Percentiles rank a stretch among this genome's conserved stretches.
These are phyloP conservation scores for Myodes glareolus DNA, from an alignment of 2,113 vertebrate genomes.

Conservation along the genomic window DNA sequence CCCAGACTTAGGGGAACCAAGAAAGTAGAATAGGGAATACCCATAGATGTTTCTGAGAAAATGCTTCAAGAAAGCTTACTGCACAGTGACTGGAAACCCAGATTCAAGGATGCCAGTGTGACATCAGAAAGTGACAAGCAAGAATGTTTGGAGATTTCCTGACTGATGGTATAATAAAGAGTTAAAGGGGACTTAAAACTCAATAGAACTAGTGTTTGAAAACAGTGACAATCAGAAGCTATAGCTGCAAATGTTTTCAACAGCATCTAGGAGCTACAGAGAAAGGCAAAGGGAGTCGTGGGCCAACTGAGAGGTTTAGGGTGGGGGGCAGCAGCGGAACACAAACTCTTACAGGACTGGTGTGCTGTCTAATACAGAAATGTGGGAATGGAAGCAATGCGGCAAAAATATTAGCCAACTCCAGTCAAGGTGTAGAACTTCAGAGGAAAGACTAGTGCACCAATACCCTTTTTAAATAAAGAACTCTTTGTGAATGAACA, in stretches of 20 bases:
- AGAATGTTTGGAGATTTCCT: neutral
- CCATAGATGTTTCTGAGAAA: conserved; percentile 10
- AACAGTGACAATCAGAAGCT: neutral
- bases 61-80: conserved; percentile 28
- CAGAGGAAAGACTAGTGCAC: neutral
- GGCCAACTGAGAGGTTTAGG: neutral
- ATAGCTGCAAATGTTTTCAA: neutral
- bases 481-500: conserved; percentile 19
- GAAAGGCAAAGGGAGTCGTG: neutral
- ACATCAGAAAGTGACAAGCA: neutral
- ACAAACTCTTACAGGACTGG: neutral
- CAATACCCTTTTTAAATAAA: conserved; percentile 12
- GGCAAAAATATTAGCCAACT: neutral
- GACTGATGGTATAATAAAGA: neutral
- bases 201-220: neutral
- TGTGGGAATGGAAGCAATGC: neutral
- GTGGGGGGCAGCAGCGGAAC: neutral
- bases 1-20: conserved; percentile 18
- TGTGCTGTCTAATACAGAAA: neutral
- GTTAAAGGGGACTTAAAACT: neutral
- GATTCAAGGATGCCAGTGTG: neutral
- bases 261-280: neutral
- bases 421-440: neutral
- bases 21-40: neutral
- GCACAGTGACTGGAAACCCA: neutral